A percentile compares a stretch with the other conserved stretches of the same genome.
phyloP scores from a whole-genome alignment of 2,113 vertebrate species.

The Menura novaehollandiae region DNA sequence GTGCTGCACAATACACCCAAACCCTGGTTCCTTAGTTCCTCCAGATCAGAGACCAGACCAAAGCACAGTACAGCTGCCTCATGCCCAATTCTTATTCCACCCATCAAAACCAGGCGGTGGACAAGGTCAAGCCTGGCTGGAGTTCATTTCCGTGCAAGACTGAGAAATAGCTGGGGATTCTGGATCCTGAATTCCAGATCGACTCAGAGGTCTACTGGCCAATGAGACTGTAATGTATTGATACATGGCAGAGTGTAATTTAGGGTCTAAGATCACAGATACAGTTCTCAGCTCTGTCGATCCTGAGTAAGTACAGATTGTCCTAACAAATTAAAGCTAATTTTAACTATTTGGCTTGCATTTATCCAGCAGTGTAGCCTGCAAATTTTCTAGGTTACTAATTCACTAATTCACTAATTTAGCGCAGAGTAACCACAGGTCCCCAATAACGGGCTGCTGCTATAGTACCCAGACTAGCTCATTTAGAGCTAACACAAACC shows the following conservation, averaged over 20 bases:
- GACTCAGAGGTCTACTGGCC: background rate
- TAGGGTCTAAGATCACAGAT: background rate
- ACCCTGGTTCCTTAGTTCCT: background rate
- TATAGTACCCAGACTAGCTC: background rate
- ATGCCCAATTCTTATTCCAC: background rate
- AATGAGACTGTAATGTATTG: background rate
- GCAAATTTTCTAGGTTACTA: slow-evolving; percentile 1
- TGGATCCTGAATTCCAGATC: background rate
- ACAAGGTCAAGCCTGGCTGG: background rate
- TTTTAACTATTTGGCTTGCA: background rate
- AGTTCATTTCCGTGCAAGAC: background rate
- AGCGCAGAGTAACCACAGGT: background rate
- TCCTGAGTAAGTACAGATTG: background rate
- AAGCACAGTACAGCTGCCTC: background rate
- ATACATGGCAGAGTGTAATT: background rate
- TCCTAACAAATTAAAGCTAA: background rate
- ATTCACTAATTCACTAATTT: background rate
- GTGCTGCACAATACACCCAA: background rate
- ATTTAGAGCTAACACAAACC: background rate
- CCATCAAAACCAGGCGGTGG: background rate
- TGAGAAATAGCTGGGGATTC: background rate
- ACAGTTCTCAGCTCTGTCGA: background rate
- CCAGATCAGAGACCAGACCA: background rate
- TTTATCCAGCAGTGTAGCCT: background rate
- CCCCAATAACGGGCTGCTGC: background rate